Evolutionary conservation across 2,113 vertebrate species (phyloP), one percentile per base, ranked within the genome.

Genomic region (Nothocercus nigrocapillus): DNA sequence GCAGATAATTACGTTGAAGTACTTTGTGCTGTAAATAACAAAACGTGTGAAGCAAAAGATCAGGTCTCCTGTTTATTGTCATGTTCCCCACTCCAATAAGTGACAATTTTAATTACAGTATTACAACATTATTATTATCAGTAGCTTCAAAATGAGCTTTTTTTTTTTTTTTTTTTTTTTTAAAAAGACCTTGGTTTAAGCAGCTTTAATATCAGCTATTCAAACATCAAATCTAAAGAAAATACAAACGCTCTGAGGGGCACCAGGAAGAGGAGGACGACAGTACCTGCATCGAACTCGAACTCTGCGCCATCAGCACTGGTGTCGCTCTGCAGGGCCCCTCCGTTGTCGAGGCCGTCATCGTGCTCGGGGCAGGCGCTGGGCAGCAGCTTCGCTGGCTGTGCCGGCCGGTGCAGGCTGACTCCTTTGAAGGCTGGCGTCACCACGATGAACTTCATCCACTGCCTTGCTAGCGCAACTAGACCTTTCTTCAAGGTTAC

Each of bases 371-470:
- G 97, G 73, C 96, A 88, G 91, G 98, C n/a, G 76, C 97, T 94
- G 72, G 98, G 94, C 59, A 98, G 98, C 54, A 98, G 90, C 79
- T 99, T 99, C 67, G 98, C 73, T 2, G 99, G 98, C 93, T 99
- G 99, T 78, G 98, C 76, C 66, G 99, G 99, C 54, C 98, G 98
- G 59, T 99, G 99, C 87, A 99, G 96, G 78, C 99, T 99, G 44
- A 99, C 99, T 42, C 99, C 99, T 96, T 99, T 99, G 93, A 99
- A 99, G 64, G 99, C 98, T 80, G 99, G 99, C 19, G 99, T 99
- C 47, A 99, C 99, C 74, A 99, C 99, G 44, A 99, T 99, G 95
- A 99, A 99, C 96, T 99, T 99, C 99, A 99, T 99, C 99, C 99
- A 99, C 21, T 99, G 99, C 72, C 99, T 98, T 36, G 99, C 99